These are phyloP conservation scores for Galaxea fascicularis DNA, from an alignment of 92 coral and sea anemone species.

Conservation along the genomic window DNA sequence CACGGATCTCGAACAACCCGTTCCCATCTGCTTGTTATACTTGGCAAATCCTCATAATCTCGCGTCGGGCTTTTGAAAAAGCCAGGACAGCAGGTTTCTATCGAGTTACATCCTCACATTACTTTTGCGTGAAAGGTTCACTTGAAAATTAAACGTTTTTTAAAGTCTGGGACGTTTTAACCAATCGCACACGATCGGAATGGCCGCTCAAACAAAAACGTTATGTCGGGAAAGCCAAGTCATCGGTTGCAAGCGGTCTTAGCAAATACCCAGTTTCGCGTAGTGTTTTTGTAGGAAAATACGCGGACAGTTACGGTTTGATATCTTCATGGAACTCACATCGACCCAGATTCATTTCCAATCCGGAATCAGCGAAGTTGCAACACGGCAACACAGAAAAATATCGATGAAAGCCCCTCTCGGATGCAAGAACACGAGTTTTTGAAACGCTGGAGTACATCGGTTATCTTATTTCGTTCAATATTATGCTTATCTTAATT, in stretches of 20 bases:
- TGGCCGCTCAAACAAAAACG: not conserved
- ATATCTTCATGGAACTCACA: conserved; percentile 11
- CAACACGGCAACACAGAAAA: not conserved
- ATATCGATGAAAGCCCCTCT: conserved; percentile 1
- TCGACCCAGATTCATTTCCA: not conserved
- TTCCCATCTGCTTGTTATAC: conserved; percentile 44
- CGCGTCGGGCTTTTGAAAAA: not conserved
- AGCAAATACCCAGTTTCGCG: conserved; percentile 7
- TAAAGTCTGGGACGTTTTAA: not conserved
- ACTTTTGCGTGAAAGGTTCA: not conserved
- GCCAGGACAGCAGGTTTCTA: not conserved
- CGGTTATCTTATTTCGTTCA: not conserved
- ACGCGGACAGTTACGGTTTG: conserved; percentile 2
- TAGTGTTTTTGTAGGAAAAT: not conserved
- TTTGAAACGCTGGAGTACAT: conserved; percentile 6
- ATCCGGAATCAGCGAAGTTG: too few relatives aligned
- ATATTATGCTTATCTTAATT: conserved; percentile 9
- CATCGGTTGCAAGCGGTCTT: not conserved
- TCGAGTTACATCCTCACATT: not conserved
- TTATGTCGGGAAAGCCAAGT: not conserved
- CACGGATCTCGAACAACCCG: conserved; percentile 46
- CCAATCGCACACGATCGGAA: not conserved
- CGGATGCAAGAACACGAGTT: conserved; percentile 16
- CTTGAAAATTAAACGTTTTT: not conserved
- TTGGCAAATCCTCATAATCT: conserved; percentile 13